phyloP scores from a whole-genome alignment of 2,113 vertebrate species.

The Montifringilla adamsi region DNA sequence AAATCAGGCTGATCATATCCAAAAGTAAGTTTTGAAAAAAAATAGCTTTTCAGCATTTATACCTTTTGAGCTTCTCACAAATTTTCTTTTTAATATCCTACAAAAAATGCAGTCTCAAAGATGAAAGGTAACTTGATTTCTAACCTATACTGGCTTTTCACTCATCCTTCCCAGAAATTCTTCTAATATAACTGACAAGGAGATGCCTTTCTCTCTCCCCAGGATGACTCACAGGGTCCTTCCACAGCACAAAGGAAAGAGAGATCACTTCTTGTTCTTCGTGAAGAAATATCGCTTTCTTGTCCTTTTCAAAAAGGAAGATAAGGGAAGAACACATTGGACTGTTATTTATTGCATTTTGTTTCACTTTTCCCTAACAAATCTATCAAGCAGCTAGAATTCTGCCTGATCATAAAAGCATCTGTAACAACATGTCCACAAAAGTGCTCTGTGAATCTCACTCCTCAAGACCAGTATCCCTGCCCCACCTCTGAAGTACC shows the following conservation, averaged over 20 bases:
- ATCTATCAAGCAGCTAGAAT: not conserved
- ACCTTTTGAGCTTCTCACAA: not conserved
- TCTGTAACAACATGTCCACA: not conserved
- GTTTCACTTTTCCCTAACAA: not conserved
- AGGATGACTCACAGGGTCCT: conserved; percentile 18
- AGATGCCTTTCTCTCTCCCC: not conserved
- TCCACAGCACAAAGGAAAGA: not conserved
- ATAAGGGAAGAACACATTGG: not conserved
- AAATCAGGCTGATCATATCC: not conserved
- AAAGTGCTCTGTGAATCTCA: not conserved
- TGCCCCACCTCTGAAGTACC: not conserved
- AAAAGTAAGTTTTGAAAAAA: not conserved
- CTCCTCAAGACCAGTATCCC: not conserved
- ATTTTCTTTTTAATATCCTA: not conserved
- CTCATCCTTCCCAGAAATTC: not conserved
- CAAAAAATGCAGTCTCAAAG: not conserved
- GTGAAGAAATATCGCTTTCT: not conserved
- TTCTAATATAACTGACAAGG: not conserved
- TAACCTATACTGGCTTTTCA: not conserved
- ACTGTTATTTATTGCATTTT: not conserved
- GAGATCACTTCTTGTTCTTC: not conserved
- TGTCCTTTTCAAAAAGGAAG: not conserved
- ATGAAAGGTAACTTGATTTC: not conserved
- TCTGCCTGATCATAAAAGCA: not conserved
- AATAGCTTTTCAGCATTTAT: not conserved